Percentiles rank a stretch among this genome's conserved stretches.
phyloP scores from a whole-genome alignment of 2,797 vertebrate genomes.

The Melanotaenia trifasciata region DNA sequence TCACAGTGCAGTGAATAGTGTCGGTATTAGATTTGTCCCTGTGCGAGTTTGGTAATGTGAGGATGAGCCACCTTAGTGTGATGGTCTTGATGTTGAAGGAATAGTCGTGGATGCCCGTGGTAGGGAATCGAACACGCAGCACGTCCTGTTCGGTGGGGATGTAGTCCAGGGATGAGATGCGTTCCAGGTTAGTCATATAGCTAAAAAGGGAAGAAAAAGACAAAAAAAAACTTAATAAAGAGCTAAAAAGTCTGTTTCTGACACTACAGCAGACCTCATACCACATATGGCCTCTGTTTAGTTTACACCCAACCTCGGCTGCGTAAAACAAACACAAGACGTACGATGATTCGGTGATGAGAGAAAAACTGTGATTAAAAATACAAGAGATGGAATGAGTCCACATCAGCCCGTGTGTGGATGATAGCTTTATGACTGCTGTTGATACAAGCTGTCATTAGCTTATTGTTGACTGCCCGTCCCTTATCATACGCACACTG shows the following conservation, averaged over 20 bases:
- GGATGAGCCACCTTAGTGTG: constrained; percentile 89
- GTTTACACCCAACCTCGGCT: neutral
- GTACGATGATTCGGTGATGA: constrained; percentile 20
- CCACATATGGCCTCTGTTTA: constrained; percentile 28
- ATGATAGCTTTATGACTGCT: constrained; percentile 59
- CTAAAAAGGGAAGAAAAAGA: constrained; percentile 69
- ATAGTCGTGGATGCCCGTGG: constrained; percentile 97
- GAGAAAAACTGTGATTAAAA: constrained; percentile 53
- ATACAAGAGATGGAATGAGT: constrained; percentile 24
- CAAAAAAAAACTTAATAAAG: constrained; percentile 10
- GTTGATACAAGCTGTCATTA: constrained; percentile 72
- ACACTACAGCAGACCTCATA: neutral
- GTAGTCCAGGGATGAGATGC: constrained; percentile 90
- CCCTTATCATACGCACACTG: constrained; percentile 62
- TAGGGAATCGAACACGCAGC: constrained; percentile 94
- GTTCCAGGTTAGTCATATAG: constrained; percentile 92
- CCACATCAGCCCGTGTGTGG: constrained; percentile 43
- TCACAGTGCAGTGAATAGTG: constrained; percentile 38
- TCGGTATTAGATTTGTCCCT: constrained; percentile 22
- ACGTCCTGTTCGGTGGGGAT: constrained; percentile 96
- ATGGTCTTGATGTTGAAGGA: constrained; percentile 94
- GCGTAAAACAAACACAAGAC: constrained; percentile 37
- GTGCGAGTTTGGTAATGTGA: constrained; percentile 35
- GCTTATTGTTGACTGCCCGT: constrained; percentile 64
- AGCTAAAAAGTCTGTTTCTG: neutral